Evolutionary conservation across 2,797 vertebrate genomes (phyloP).

Genomic region (Alfaro cultratus): DNA sequence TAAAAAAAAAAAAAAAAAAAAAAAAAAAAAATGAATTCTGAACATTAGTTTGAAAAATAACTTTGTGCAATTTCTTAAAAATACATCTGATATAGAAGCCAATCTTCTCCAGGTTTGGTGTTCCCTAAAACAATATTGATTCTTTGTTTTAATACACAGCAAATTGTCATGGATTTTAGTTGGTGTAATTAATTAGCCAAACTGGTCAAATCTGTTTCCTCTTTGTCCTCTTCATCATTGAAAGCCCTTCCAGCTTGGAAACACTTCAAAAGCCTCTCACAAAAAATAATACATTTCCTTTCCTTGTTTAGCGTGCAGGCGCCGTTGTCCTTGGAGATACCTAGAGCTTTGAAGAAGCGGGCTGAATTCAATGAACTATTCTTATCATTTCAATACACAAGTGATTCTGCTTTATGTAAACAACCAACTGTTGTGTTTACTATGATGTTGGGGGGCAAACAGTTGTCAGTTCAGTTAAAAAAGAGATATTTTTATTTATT

Average conservation of each 20-base stretch:
- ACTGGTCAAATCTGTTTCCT: conserved; percentile 14
- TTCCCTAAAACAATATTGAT: background rate
- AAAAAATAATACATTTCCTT: conserved; percentile 46
- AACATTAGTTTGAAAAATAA: background rate
- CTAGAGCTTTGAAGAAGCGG: conserved; percentile 42
- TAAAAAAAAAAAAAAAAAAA: no score
- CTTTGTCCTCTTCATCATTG: conserved; percentile 16
- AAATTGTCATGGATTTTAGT: conserved; percentile 15
- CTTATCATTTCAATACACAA: conserved; percentile 40
- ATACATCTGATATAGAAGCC: conserved; percentile 5
- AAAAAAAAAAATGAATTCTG: background rate
- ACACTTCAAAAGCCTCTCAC: conserved; percentile 37
- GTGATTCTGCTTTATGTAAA: conserved; percentile 25
- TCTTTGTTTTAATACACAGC: background rate
- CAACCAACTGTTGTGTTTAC: conserved; percentile 25
- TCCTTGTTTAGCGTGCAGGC: conserved; percentile 23
- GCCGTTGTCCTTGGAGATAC: conserved; percentile 52
- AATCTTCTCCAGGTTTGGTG: conserved; percentile 1
- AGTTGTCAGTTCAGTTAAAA: conserved; percentile 1
- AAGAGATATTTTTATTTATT: background rate
- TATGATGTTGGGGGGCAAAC: background rate
- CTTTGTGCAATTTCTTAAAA: conserved; percentile 3
- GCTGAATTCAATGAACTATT: conserved; percentile 25
- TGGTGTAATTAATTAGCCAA: conserved; percentile 21
- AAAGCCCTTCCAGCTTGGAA: conserved; percentile 11